phyloP scores from a whole-genome alignment of 2,888 invertebrate species.

The Lasioglossum villosulum region DNA sequence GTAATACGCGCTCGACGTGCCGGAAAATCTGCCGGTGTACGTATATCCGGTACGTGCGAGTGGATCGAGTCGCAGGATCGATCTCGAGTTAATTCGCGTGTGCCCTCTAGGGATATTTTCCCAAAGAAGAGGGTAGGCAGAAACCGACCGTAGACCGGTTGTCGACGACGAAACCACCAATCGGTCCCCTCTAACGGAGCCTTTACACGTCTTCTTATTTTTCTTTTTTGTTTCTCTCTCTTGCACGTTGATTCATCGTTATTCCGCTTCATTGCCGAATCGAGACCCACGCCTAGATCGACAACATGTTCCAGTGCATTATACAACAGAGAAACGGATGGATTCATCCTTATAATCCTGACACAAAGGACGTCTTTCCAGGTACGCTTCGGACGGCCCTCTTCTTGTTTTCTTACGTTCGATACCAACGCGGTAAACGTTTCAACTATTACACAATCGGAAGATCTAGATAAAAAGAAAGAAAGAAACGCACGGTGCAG shows the following conservation, averaged over 20 bases:
- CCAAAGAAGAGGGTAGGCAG: constrained; percentile 16
- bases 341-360: constrained; percentile 89
- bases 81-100: neutral
- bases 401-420: neutral
- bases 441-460: neutral
- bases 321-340: constrained; percentile 92
- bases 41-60: neutral
- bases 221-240: neutral
- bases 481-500: neutral
- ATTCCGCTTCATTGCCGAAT: constrained; percentile 18
- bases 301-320: constrained; percentile 92
- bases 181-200: constrained; percentile 40
- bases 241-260: constrained; percentile 18
- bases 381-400: constrained; percentile 84
- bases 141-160: neutral
- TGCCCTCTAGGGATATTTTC: constrained; percentile 39
- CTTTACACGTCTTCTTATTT: constrained; percentile 22
- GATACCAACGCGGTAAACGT: neutral
- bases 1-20: neutral
- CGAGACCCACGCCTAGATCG: constrained; percentile 29
- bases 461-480: neutral
- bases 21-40: neutral
- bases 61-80: constrained; percentile 8
- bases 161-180: constrained; percentile 24
- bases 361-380: constrained; percentile 90